Conservation (phyloP, 53 echinoderm and acorn worm species). For the Luidia sarsii region DNA sequence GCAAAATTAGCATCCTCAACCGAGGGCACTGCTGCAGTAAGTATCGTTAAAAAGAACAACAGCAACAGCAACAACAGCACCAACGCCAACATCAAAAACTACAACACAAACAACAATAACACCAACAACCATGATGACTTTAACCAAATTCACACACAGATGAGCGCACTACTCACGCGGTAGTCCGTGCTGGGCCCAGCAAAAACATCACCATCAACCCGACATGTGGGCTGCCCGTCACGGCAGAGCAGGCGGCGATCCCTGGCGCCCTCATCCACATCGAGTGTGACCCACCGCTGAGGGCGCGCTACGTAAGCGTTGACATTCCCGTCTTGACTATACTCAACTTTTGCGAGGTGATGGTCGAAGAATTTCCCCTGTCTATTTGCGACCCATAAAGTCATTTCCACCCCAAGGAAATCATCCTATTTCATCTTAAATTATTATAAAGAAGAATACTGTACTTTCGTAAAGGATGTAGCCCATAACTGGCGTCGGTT, state of each 20-base stretch:
- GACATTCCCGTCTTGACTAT: not conserved
- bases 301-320: constrained; percentile 38
- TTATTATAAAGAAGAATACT: too few species aligned
- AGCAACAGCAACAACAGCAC: not conserved
- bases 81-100: not conserved
- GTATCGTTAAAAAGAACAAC: not conserved
- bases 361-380: not conserved
- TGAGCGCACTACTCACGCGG: constrained; percentile 5
- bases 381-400: too few species aligned
- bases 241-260: constrained; percentile 5
- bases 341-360: constrained; percentile 10
- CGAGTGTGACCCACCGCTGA: constrained; percentile 7
- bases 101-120: not conserved
- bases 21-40: constrained; percentile 20
- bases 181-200: constrained; percentile 7
- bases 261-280: constrained; percentile 3
- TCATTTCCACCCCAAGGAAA: too few species aligned
- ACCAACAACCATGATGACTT: not conserved
- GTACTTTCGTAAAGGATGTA: too few species aligned
- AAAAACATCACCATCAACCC: constrained; percentile 14
- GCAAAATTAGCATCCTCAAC: constrained; percentile 10
- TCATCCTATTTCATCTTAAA: too few species aligned
- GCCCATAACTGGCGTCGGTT: too few species aligned
- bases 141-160: not conserved
- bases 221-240: constrained; percentile 4